Evolutionary conservation across 2,888 invertebrate species (phyloP).

Genomic region (Resseliella maxima): DNA sequence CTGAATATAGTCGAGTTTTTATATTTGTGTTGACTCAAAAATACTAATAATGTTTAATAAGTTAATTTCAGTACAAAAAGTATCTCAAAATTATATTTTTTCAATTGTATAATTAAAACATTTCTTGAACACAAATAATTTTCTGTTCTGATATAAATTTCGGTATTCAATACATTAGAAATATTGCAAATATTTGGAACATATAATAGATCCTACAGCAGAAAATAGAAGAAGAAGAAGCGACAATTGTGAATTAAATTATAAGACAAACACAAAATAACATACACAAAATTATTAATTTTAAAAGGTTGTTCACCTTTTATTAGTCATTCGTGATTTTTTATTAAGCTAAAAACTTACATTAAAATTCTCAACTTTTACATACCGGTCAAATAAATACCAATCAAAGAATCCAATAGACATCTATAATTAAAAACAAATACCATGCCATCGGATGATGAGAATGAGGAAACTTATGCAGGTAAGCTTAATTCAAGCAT

Average conservation of each 20-base stretch:
- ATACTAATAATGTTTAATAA: background rate
- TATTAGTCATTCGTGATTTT: no score
- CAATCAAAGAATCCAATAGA: background rate
- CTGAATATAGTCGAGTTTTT: constrained; percentile 8
- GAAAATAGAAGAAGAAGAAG: no score
- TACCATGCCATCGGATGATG: constrained; percentile 87
- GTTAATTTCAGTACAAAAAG: background rate
- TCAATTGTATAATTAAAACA: no score
- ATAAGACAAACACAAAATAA: no score
- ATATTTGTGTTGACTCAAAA: constrained; percentile 40
- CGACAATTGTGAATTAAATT: no score
- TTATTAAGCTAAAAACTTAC: background rate
- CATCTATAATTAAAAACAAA: background rate
- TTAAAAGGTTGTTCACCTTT: no score
- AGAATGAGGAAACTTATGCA: constrained; percentile 87
- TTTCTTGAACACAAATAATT: no score
- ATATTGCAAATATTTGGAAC: no score
- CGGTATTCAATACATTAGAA: background rate
- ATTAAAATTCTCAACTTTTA: background rate
- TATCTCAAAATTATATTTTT: background rate
- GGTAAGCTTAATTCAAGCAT: constrained; percentile 72
- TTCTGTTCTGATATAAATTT: no score
- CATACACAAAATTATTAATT: no score
- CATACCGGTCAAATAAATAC: constrained; percentile 1
- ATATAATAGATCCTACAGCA: background rate